Percentiles rank a stretch among this genome's conserved stretches.
Evolutionary conservation across 2,888 invertebrate genomes (phyloP).

Genomic region (Acleris sparsana): DNA sequence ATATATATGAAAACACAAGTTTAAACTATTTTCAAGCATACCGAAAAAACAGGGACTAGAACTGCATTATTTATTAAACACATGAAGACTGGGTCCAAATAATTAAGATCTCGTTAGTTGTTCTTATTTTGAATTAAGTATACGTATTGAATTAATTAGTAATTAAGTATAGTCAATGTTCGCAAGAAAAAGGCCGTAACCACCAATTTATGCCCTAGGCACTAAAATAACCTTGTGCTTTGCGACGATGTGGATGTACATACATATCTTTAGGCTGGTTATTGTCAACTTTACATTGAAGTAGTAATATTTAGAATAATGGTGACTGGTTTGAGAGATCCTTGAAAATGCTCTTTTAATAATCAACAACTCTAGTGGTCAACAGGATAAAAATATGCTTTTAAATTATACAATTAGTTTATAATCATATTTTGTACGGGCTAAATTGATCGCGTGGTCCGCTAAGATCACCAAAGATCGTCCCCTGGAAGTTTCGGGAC

Average conservation of each 20-base stretch:
- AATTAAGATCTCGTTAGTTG: constrained; percentile 33
- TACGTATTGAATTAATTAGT: not conserved
- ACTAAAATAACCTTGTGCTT: too few species aligned
- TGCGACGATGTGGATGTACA: not conserved
- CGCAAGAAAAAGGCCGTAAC: not conserved
- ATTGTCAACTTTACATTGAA: not conserved
- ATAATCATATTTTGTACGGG: too few species aligned
- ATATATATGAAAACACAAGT: not conserved
- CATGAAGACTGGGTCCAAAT: constrained; percentile 38
- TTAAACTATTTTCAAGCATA: not conserved
- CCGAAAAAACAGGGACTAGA: constrained; percentile 11
- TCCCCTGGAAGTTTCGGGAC: too few species aligned
- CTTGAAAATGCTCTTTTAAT: too few species aligned
- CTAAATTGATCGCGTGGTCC: too few species aligned
- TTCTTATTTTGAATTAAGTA: constrained; percentile 15
- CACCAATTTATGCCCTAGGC: not conserved
- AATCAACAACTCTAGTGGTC: too few species aligned
- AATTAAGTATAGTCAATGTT: not conserved
- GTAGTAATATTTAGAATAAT: not conserved
- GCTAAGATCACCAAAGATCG: too few species aligned
- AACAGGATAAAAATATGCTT: too few species aligned
- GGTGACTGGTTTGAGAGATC: too few species aligned
- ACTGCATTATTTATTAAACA: constrained; percentile 9
- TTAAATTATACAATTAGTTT: too few species aligned
- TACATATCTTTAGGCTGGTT: constrained; percentile 9